Base-by-base conservation (phyloP, 2,797 vertebrate species). In the Anas flavirostris region DNA sequence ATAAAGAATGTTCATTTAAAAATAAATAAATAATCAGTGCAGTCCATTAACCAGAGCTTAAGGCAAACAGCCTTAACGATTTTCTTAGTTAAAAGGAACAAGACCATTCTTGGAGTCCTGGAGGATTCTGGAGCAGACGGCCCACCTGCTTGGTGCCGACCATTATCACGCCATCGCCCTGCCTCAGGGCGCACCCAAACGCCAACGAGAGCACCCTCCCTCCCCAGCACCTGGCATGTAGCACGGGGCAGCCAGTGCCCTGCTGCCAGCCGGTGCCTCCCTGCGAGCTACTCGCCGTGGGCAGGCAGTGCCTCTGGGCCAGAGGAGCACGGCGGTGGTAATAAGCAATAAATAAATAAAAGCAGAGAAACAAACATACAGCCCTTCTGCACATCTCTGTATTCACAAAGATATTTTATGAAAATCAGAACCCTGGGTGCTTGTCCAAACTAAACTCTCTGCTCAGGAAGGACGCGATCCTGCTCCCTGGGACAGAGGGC, bases 1-100 rank as follows among this genome's bases (percentile, higher is more conserved):
- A 97, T 90, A 83, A 92, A 95, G 35, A 28, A 87, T 31, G 84
- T 92, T 96, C 87, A 88, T 93, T 95, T 93, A 85, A 68, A 96
- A 95, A 93, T 92, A 95, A 96, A 96, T 94, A 94, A 95, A 95
- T 91, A 94, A 95, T 79, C 87, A 2, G 0, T 13, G 89, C 84
- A 95, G 93, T 89, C 96, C 95, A 93, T 95, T 96, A 95, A 94
- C 66, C 83, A 92, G 91, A 94, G 94, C 91, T 96, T 67, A 77
- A 94, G 90, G 96, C 95, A 91, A 93, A 62, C 43, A 91, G 86
- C 56, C 67, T 63, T 91, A 91, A 95, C 86, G 88, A 68, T 91
- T 86, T 96, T 44, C 90, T 94, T 96, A 95, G 85, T 95, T 95
- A 96, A 96, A 86, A 91, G 72, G 63, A 90, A 93, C 6, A 31